A percentile compares a stretch with the other conserved stretches of the same genome.
Evolutionary conservation across 2,797 vertebrate species (phyloP).

Genomic region (Mormyrus hasselquistii): DNA sequence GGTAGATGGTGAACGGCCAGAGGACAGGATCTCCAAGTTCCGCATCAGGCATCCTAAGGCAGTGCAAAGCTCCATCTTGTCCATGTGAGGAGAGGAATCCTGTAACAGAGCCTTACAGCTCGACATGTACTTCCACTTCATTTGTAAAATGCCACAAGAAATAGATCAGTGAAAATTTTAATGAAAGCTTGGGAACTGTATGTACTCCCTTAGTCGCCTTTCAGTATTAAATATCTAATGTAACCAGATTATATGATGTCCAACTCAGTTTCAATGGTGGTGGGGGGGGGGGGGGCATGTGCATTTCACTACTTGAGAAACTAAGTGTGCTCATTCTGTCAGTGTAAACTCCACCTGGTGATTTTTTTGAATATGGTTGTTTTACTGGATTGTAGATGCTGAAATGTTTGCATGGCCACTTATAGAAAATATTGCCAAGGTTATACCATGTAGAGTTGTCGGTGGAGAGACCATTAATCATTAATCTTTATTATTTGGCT

Average conservation of each 20-base stretch:
- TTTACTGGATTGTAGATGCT: background rate
- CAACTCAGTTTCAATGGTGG: background rate
- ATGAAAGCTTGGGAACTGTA: background rate
- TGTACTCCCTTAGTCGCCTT: background rate
- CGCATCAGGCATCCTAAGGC: background rate
- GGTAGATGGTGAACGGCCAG: background rate
- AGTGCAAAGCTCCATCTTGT: background rate
- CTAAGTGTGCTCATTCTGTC: background rate
- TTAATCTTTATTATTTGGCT: background rate
- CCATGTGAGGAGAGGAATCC: background rate
- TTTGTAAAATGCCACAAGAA: conserved; percentile 2
- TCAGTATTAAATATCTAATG: background rate
- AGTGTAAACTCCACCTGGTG: background rate
- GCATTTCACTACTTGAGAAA: background rate
- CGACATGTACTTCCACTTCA: background rate
- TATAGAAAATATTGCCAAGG: background rate
- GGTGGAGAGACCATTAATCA: background rate
- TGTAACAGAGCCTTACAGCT: background rate
- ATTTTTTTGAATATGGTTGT: background rate
- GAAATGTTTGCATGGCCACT: background rate
- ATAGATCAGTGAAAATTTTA: background rate
- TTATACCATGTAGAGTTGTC: background rate
- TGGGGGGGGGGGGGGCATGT: background rate
- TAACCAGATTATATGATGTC: background rate
- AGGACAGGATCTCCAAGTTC: background rate